Conservation (phyloP, 2,888 invertebrate species). For the Anorthoa munda region DNA sequence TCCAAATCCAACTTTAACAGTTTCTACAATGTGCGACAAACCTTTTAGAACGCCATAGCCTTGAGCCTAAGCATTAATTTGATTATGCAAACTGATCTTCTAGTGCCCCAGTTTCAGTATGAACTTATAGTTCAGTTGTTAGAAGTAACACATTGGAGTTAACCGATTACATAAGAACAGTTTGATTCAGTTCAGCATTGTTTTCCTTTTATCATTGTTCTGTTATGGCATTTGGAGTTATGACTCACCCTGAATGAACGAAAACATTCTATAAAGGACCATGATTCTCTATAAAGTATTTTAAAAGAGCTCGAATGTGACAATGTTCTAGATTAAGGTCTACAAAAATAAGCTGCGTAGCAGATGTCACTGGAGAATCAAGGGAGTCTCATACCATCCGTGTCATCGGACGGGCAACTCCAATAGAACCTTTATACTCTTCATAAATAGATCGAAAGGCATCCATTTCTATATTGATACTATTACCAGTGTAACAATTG, state of each 20-base stretch:
- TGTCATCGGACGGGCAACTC: slow-evolving; percentile 33
- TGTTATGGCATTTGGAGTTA: slow-evolving; percentile 20
- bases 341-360: background rate
- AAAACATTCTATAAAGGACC: background rate
- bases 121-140: slow-evolving; percentile 49
- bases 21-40: slow-evolving; percentile 45
- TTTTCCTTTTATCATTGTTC: slow-evolving; percentile 35
- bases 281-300: background rate
- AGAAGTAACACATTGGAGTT: slow-evolving; percentile 48
- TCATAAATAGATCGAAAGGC: slow-evolving; percentile 77
- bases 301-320: background rate
- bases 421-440: slow-evolving; percentile 42
- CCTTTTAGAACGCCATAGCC: slow-evolving; percentile 63
- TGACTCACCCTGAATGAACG: slow-evolving; percentile 1
- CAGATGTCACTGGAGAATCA: slow-evolving; percentile 3
- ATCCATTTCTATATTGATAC: slow-evolving; percentile 72
- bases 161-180: slow-evolving; percentile 33
- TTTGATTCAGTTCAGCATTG: slow-evolving; percentile 35
- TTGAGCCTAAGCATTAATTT: slow-evolving; percentile 67
- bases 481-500: slow-evolving; percentile 79
- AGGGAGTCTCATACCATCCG: background rate
- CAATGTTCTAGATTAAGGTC: background rate
- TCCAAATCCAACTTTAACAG: slow-evolving; percentile 8
- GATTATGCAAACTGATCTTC: slow-evolving; percentile 70
- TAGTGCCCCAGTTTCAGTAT: slow-evolving; percentile 65